These are phyloP conservation scores for Apodemia arnacis DNA, from an alignment of 2,888 invertebrate species.

Conservation along the genomic window DNA sequence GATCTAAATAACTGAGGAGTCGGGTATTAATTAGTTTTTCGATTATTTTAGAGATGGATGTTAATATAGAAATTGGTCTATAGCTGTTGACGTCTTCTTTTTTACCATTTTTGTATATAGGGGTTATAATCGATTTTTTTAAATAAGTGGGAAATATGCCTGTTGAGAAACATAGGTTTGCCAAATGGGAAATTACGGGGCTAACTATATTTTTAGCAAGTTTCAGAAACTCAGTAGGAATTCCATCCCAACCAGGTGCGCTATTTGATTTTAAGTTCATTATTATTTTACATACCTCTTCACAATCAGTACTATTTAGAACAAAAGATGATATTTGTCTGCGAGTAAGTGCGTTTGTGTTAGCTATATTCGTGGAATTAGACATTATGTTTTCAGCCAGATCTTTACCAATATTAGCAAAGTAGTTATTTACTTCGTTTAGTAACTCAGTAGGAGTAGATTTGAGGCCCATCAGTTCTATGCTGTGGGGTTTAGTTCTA, in stretches of 20 bases:
- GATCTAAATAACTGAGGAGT: background rate
- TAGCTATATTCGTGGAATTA: background rate
- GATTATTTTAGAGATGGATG: background rate
- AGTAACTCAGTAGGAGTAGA: background rate
- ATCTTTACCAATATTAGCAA: background rate
- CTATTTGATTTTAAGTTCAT: background rate
- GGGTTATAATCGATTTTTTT: background rate
- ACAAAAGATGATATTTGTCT: background rate
- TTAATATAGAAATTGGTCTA: background rate
- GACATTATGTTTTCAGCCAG: too few relatives aligned
- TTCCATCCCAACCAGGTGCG: background rate
- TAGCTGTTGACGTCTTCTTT: background rate
- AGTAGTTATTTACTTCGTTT: background rate
- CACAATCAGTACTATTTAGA: background rate
- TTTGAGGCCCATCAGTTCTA: background rate
- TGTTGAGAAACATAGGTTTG: background rate
- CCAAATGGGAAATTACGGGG: background rate
- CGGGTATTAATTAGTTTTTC: background rate
- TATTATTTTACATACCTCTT: background rate
- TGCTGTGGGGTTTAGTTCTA: background rate
- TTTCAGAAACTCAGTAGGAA: background rate
- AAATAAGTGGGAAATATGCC: background rate
- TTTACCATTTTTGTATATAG: background rate
- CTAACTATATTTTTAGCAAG: background rate
- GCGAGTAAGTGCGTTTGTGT: background rate